phyloP scores from a whole-genome alignment of 2,113 vertebrate genomes.

The Patagioenas fasciata region DNA sequence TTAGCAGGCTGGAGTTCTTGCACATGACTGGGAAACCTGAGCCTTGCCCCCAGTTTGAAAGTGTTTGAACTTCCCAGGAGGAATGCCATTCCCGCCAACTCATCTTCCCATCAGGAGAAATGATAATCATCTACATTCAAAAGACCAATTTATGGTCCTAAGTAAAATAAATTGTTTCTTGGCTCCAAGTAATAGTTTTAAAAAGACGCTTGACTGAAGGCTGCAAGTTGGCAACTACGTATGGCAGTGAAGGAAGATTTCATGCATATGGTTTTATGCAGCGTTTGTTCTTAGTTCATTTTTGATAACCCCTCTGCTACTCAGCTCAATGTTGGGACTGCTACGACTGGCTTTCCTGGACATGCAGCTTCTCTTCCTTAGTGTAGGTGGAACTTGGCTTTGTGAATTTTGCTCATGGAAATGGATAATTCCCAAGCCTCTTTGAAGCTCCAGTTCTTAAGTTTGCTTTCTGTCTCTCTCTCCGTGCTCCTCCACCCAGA shows the following conservation, averaged over 20 bases:
- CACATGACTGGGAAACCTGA: neutral
- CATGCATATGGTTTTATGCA: neutral
- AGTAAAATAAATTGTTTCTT: neutral
- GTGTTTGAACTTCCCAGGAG: slow-evolving; percentile 5
- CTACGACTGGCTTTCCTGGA: neutral
- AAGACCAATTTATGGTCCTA: neutral
- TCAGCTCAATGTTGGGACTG: neutral
- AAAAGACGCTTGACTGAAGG: neutral
- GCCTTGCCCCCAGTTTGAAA: neutral
- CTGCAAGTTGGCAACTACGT: neutral
- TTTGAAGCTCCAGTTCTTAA: neutral
- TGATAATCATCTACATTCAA: neutral
- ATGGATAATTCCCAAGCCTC: neutral
- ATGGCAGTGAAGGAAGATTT: neutral
- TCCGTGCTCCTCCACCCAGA: neutral
- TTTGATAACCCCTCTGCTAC: neutral
- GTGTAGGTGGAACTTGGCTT: neutral
- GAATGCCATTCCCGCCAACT: neutral
- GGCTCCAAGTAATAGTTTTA: neutral
- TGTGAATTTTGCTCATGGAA: neutral
- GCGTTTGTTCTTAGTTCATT: neutral
- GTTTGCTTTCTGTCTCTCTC: neutral
- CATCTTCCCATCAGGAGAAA: neutral
- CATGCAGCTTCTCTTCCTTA: neutral
- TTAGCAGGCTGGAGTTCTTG: neutral